Evolutionary conservation across 2,888 invertebrate species (phyloP).

Genomic region (Polymixis flavicincta): DNA sequence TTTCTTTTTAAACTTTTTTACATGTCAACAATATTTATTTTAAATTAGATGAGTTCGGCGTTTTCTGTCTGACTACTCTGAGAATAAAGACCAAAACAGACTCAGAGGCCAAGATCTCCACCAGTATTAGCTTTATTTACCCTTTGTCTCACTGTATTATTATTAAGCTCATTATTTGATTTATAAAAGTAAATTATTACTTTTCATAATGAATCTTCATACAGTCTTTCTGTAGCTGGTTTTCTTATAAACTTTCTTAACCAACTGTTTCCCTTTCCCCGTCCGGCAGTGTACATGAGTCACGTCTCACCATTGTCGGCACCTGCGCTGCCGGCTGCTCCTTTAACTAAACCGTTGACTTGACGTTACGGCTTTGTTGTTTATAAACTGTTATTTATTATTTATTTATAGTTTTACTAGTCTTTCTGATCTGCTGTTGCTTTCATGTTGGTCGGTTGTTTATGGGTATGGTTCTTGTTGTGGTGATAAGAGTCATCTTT

Average conservation of each 20-base stretch:
- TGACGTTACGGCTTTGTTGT: constrained; percentile 49
- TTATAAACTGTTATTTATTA: constrained; percentile 53
- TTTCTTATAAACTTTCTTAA: neutral
- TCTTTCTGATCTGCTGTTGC: constrained; percentile 16
- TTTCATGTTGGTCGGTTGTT: constrained; percentile 33
- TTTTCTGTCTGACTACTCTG: neutral
- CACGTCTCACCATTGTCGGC: constrained; percentile 73
- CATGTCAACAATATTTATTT: neutral
- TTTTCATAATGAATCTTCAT: neutral
- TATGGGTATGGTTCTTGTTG: neutral
- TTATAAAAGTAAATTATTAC: neutral
- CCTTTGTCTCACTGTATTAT: neutral
- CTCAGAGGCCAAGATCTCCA: neutral
- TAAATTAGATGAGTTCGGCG: neutral
- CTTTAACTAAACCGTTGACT: constrained; percentile 66
- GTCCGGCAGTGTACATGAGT: constrained; percentile 68
- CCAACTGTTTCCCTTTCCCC: constrained; percentile 1
- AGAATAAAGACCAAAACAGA: neutral
- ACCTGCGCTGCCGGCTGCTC: constrained; percentile 75
- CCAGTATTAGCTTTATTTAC: neutral
- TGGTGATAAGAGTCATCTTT: neutral
- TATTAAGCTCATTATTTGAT: neutral
- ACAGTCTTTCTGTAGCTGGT: neutral
- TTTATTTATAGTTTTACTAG: constrained; percentile 36
- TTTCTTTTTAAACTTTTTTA: neutral